Percentiles rank a stretch among this genome's conserved stretches.
Evolutionary conservation across 2,113 vertebrate species (phyloP).

Genomic region (Naja naja): DNA sequence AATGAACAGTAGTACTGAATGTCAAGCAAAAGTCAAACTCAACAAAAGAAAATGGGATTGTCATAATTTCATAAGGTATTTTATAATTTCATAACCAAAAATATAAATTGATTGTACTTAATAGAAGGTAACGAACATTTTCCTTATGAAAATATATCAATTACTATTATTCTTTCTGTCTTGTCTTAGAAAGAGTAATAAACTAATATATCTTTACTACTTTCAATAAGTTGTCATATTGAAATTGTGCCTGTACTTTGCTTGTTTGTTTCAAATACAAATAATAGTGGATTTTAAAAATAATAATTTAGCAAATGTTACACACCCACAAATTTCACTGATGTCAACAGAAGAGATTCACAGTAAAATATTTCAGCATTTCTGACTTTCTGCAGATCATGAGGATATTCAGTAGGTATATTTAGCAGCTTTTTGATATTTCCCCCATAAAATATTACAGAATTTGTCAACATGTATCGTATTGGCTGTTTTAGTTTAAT

Average conservation of each 20-base stretch:
- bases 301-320: neutral
- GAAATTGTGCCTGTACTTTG: slow-evolving; percentile 40
- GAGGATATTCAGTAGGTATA: slow-evolving; percentile 33
- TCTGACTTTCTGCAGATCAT: neutral
- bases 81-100: rapidly evolving
- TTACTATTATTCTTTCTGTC: slow-evolving; percentile 12
- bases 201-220: slow-evolving; percentile 4
- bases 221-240: slow-evolving; percentile 39
- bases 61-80: slow-evolving; percentile 20
- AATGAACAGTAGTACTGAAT: slow-evolving; percentile 23
- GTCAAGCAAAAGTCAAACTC: slow-evolving; percentile 24
- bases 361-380: neutral
- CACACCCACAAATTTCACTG: neutral
- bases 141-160: slow-evolving; percentile 2
- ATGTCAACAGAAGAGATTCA: neutral
- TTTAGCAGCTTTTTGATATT: slow-evolving; percentile 27
- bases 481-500: neutral
- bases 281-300: neutral
- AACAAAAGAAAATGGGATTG: slow-evolving; percentile 31
- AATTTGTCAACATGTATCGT: slow-evolving; percentile 3
- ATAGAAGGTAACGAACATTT: slow-evolving; percentile 13
- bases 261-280: slow-evolving; percentile 16
- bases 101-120: slow-evolving; percentile 41
- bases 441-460: neutral
- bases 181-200: slow-evolving; percentile 41